phyloP scores from a whole-genome alignment of 2,888 invertebrate genomes.

The Campopleginae sp. region DNA sequence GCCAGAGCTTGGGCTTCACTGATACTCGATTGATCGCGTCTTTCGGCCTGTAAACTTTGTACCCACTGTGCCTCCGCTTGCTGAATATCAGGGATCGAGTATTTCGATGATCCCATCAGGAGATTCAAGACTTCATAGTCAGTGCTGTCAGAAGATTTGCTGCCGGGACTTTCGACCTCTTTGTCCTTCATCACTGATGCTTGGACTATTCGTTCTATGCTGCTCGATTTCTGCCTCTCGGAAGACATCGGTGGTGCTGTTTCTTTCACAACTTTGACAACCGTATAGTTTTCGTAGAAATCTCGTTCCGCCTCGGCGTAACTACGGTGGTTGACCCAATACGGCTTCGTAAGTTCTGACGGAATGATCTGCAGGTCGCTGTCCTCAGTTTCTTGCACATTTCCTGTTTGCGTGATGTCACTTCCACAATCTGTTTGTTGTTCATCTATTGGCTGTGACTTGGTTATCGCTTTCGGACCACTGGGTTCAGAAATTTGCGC shows the following conservation, averaged over 20 bases:
- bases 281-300: slow-evolving; percentile 77
- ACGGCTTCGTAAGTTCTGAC: slow-evolving; percentile 72
- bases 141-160: slow-evolving; percentile 31
- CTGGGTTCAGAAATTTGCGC: not conserved
- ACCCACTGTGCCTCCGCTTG: slow-evolving; percentile 72
- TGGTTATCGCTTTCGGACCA: slow-evolving; percentile 6
- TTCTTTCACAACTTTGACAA: slow-evolving; percentile 74
- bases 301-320: slow-evolving; percentile 77
- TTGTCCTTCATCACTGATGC: slow-evolving; percentile 76
- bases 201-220: slow-evolving; percentile 77
- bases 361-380: slow-evolving; percentile 33
- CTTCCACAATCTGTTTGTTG: slow-evolving; percentile 10
- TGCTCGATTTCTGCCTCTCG: slow-evolving; percentile 64
- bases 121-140: slow-evolving; percentile 68
- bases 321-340: slow-evolving; percentile 77
- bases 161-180: slow-evolving; percentile 35
- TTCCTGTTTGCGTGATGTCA: not conserved
- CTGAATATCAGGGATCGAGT: slow-evolving; percentile 68
- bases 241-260: slow-evolving; percentile 64
- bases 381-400: slow-evolving; percentile 12
- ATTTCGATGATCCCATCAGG: slow-evolving; percentile 69
- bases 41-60: slow-evolving; percentile 47
- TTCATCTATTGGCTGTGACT: slow-evolving; percentile 6
- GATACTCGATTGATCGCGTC: slow-evolving; percentile 9
- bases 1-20: slow-evolving; percentile 15